Evolutionary conservation across 2,888 invertebrate species (phyloP).

Genomic region (Anorthoa munda): DNA sequence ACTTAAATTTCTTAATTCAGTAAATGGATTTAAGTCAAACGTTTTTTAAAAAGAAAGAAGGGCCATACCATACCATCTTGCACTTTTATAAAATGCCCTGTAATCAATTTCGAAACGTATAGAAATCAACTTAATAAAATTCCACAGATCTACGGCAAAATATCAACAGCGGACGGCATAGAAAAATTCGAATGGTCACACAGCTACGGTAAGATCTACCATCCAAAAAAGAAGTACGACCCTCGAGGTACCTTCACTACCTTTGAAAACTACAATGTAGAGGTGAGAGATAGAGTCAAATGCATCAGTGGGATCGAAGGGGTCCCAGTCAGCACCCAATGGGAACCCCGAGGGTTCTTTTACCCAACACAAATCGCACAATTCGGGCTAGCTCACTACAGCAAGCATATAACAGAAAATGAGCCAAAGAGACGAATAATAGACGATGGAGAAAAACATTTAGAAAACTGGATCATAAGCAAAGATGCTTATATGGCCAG

Average conservation of each 20-base stretch:
- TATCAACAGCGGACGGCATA: slow-evolving; percentile 93
- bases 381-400: slow-evolving; percentile 99
- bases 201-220: slow-evolving; percentile 97
- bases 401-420: slow-evolving; percentile 97
- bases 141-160: slow-evolving; percentile 95
- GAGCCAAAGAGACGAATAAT: slow-evolving; percentile 93
- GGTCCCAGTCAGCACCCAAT: slow-evolving; percentile 98
- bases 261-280: slow-evolving; percentile 99
- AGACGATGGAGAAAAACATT: slow-evolving; percentile 94
- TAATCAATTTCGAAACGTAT: background rate
- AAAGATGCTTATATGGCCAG: slow-evolving; percentile 92
- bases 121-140: background rate
- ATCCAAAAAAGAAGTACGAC: slow-evolving; percentile 97
- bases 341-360: slow-evolving; percentile 98
- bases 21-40: too few species aligned
- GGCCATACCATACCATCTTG: background rate
- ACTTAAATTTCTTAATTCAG: too few species aligned
- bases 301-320: slow-evolving; percentile 98
- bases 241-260: slow-evolving; percentile 98
- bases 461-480: slow-evolving; percentile 94
- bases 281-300: slow-evolving; percentile 98
- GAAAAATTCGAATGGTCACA: slow-evolving; percentile 98
- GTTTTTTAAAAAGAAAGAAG: too few species aligned
- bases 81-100: background rate
- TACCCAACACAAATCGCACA: slow-evolving; percentile 99